Evolutionary conservation across 1,140 invertebrate species (phyloP).

Genomic region (Listronotus bonariensis): DNA sequence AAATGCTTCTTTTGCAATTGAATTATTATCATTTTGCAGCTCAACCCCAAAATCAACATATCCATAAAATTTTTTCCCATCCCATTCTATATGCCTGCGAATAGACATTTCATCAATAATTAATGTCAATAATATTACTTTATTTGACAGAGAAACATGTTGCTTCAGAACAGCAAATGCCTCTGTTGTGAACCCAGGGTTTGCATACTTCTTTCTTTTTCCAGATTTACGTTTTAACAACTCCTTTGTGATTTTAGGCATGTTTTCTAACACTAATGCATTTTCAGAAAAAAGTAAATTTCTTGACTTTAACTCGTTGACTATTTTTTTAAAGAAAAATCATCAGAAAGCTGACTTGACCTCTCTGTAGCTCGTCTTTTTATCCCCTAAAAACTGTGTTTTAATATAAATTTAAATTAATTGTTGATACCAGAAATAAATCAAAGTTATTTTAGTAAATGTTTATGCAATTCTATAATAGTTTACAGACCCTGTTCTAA

Average conservation of each 20-base stretch:
- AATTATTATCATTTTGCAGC: no score
- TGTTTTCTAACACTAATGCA: not conserved
- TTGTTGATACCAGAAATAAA: not conserved
- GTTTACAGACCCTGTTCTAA: no score
- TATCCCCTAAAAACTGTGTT: not conserved
- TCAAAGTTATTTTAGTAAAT: not conserved
- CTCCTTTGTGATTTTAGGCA: not conserved
- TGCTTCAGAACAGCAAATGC: no score
- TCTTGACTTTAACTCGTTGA: constrained; percentile 4
- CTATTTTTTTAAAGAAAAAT: not conserved
- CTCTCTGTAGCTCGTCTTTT: constrained; percentile 1
- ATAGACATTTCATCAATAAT: no score
- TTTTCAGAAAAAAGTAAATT: constrained; percentile 7
- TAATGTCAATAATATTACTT: no score
- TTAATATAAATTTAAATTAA: not conserved
- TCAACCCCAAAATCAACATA: no score
- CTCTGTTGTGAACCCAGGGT: no score
- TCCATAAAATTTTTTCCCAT: no score
- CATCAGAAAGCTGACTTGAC: no score
- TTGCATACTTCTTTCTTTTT: constrained; percentile 16
- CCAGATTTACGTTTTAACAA: constrained; percentile 6
- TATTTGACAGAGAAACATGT: no score
- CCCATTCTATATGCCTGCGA: no score
- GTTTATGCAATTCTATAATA: not conserved
- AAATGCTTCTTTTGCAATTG: no score